Evolutionary conservation across 2,113 vertebrate genomes (phyloP).

Genomic region (Isurus oxyrinchus): DNA sequence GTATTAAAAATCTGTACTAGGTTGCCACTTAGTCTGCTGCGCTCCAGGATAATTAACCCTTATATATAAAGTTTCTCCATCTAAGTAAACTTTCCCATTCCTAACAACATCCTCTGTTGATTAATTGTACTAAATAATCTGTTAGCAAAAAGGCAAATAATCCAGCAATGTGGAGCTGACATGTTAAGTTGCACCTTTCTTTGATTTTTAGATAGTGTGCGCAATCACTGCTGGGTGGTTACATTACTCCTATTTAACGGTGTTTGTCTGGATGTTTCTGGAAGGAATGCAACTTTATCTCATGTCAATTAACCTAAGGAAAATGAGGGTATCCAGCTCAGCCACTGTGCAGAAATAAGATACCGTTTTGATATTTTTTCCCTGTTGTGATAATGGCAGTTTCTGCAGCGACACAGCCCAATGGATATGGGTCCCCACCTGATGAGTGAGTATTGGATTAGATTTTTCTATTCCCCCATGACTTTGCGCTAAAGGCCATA

Average conservation of each 20-base stretch:
- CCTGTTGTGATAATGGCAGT: neutral
- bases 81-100: neutral
- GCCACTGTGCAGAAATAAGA: neutral
- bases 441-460: neutral
- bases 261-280: conserved; percentile 83
- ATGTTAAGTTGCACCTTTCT: neutral
- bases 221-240: conserved; percentile 67
- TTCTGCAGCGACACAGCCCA: neutral
- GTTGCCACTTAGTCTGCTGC: neutral
- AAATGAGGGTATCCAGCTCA: neutral
- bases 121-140: neutral
- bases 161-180: neutral
- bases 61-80: neutral
- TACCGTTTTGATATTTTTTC: neutral
- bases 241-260: conserved; percentile 72
- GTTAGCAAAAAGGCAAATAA: neutral
- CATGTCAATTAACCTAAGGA: conserved; percentile 60
- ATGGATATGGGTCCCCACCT: neutral
- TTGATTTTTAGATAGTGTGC: conserved; percentile 58
- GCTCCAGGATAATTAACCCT: neutral
- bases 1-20: neutral
- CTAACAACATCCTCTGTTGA: neutral
- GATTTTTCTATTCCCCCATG: neutral
- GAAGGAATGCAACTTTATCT: conserved; percentile 78
- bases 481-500: neutral